A percentile compares a stretch with the other conserved stretches of the same genome.
phyloP scores from a whole-genome alignment of 2,797 vertebrate species.

The Taeniopygia guttata region DNA sequence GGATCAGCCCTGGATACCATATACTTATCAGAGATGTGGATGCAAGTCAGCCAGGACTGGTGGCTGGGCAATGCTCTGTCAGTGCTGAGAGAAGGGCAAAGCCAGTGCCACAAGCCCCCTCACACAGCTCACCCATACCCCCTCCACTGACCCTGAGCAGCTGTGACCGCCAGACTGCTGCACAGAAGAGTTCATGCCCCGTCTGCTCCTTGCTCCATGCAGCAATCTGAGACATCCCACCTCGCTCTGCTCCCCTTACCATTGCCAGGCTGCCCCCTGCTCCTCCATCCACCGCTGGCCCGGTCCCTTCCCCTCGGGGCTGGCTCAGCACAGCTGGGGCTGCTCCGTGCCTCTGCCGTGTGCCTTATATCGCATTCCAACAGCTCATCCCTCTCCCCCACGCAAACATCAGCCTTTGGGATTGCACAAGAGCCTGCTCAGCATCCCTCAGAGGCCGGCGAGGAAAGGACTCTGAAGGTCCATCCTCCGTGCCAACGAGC shows the following conservation, averaged over 20 bases:
- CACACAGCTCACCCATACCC: background rate
- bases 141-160: rapidly evolving
- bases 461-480: background rate
- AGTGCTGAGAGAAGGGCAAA: background rate
- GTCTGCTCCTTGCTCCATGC: background rate
- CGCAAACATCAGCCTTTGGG: background rate
- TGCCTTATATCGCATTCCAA: slow-evolving; percentile 27
- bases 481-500: background rate
- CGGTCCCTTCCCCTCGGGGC: rapidly evolving
- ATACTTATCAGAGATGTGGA: background rate
- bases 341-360: rapidly evolving
- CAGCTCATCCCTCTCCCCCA: slow-evolving; percentile 6
- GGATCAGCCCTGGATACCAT: background rate
- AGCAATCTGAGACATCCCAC: background rate
- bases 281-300: background rate
- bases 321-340: background rate
- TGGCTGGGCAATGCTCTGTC: background rate
- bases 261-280: background rate
- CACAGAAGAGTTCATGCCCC: background rate
- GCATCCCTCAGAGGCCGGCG: background rate
- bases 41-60: background rate
- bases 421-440: slow-evolving; percentile 29
- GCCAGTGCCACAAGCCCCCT: background rate
- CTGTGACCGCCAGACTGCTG: rapidly evolving
- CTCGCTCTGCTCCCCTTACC: background rate